Base-by-base conservation (phyloP, 2,888 invertebrate genomes). In the Cerceris rybyensis region DNA sequence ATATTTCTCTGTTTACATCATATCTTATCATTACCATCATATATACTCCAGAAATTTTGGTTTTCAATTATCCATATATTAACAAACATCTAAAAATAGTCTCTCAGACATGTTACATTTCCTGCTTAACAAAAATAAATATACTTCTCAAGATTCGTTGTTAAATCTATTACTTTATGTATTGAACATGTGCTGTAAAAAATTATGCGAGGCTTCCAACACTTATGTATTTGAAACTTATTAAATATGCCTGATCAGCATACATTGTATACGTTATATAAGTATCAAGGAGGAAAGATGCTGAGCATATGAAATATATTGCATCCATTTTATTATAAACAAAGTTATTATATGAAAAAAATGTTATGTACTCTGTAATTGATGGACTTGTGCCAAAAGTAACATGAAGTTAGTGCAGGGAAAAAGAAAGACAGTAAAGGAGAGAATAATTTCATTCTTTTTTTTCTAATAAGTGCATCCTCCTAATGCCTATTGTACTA, bases 341-440 rank as follows among this genome's bases (percentile, higher is more conserved):
- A 16, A 16, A 57, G 7, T 57, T 17, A 28, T 17, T 42, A 50
- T 70, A 77, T 54, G 11, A 52, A 14, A 49, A 63, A 46, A 13
- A 61, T 8, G n/a, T 17, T 39, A 49, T 46, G 9, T 50, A 42
- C 28, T 43, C 55, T 14, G 28, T 57, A 28, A 52, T 9, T 59
- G 14, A 42, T 42, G n/a, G n/a, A 9, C 42, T 6, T 41, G n/a
- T 11, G 41, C 9, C 6, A 0, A 9, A n/a, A 28, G 13, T 16
- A 17, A 17, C 9, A 28, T 16, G 9, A n/a, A 57, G 63, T 6
- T 17, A 11, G 16, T 52, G 28, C 78, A 70, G 79, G 79, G 79
- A 73, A 80, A 80, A 80, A 43, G 79, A 78, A 80, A 80, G 28
- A 13, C 28, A 58, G 50, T 39, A 16, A 43, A 39, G 1, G 17